Base-by-base conservation (phyloP, 2,113 vertebrate species). In the Syngnathus typhle region DNA sequence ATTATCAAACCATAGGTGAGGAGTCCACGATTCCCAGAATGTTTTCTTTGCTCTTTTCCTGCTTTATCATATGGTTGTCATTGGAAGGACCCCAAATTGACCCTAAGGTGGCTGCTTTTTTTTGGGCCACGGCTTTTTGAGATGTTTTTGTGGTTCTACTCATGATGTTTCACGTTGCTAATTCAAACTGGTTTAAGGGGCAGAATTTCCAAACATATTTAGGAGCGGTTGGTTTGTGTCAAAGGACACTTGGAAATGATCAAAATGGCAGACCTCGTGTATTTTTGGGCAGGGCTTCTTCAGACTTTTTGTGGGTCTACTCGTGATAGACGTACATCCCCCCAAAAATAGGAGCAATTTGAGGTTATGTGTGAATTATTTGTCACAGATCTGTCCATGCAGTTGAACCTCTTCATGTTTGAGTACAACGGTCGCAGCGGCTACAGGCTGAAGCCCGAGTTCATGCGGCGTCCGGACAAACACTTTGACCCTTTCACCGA, bases 401-500 rank as follows among this genome's bases (percentile, higher is more conserved):
- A 98, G 90, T 92, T 99, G 76, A 99, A 99, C 78, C 94, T 96
- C 91, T 96, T 96, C 39, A 94, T 96, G 94, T 99, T 94, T 0
- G 97, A 98, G 79, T 98, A 98, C 85, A 99, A 99, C 11, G 94
- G 96, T 1, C 97, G 95, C 70, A 94, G 95, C 11, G 97, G 97
- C 65, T 99, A 96, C 87, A 90, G 94, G 46, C 84, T 99, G 56
- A 99, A 99, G 77, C 97, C 97, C 0, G 97, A 99, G 84, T 98
- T 98, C 81, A 99, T 98, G 95, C 91, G 97, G 69, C 91, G 97
- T 10, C 94, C 93, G 0, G 96, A 98, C 88, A 99, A 99, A 85
- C 94, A 98, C 79, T 99, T 99, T 62, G 97, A 99, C 82, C 97
- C 95, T 0, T 99, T 99, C 75, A 92, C 95, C 0, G 95, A 98